Evolutionary conservation across 2,797 vertebrate genomes (phyloP).

Genomic region (Antrozous pallidus): DNA sequence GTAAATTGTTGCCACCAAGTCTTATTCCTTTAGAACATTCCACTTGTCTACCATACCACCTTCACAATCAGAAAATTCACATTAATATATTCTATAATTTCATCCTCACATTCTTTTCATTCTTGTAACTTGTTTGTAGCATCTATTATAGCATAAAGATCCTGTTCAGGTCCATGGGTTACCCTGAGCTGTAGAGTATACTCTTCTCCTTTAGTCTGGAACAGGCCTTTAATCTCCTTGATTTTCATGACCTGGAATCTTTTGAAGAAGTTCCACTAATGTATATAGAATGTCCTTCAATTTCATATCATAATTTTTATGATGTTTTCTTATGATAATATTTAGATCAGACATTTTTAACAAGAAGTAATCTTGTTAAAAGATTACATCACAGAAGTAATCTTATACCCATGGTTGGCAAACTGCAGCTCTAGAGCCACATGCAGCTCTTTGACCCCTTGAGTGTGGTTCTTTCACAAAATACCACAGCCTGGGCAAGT

Average conservation of each 20-base stretch:
- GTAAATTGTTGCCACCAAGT: not conserved
- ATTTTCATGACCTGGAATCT: not conserved
- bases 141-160: not conserved
- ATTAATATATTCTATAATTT: not conserved
- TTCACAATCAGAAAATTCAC: not conserved
- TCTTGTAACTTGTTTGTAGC: not conserved
- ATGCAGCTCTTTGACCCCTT: too few relatives aligned
- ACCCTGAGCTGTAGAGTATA: not conserved
- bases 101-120: not conserved
- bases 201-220: not conserved
- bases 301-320: too few relatives aligned
- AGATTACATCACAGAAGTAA: not conserved
- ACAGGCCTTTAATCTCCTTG: not conserved
- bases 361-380: too few relatives aligned
- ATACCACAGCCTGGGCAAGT: too few relatives aligned
- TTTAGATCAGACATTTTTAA: not conserved
- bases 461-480: too few relatives aligned
- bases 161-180: not conserved
- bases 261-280: too few relatives aligned
- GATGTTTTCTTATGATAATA: too few relatives aligned
- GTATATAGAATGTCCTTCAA: too few relatives aligned
- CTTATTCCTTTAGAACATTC: not conserved
- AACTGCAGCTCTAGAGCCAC: too few relatives aligned
- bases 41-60: not conserved
- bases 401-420: too few relatives aligned